Base-by-base conservation (phyloP, 2,888 invertebrate species). In the Scrobipalpa costella region DNA sequence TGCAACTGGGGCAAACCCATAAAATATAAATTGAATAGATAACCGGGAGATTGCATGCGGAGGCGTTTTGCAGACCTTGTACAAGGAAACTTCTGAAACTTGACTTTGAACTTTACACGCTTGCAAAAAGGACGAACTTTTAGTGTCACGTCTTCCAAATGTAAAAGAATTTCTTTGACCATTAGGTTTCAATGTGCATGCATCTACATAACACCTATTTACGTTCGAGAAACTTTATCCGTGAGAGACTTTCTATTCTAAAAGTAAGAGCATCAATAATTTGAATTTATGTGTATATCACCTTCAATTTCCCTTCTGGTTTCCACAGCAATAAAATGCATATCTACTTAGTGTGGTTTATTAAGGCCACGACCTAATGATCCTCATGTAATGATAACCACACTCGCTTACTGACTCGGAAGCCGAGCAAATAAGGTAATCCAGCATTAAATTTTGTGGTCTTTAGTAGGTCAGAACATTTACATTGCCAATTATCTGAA, bases 21-120 rank as follows among this genome's bases (percentile, higher is more conserved):
- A 86, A 88, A 88, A 80, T 79, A 85, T 84, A 85, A 85, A 88
- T 86, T 85, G 84, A 88, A 88, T 86, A 85, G 85, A 86, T 86
- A 85, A 83, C 79, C 75, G 74, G 74, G 73, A 76, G 77, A 77
- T 73, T 77, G 78, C 79, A 77, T 69, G 76, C 73, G 68, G 69
- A 76, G 73, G 73, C 75, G 74, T 76, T 72, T 58, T 38, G 38
- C 27, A 58, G 40, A 21, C 17, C 19, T 17, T 47, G 21, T 55
- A 33, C n/a, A 1, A 27, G 33, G 33, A n/a, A 34, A 55, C 27
- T 0, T 7, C 15, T 15, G 55, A 15, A 55, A 34, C 55, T 34
- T 52, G 33, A 55, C 34, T 55, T 34, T 55, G 55, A 34, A 17
- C 27, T 27, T 7, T 55, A 55, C 1, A 11, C 17, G 15, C 8